Conservation (phyloP, 1,140 invertebrate species). For the Kradibia gibbosae region DNA sequence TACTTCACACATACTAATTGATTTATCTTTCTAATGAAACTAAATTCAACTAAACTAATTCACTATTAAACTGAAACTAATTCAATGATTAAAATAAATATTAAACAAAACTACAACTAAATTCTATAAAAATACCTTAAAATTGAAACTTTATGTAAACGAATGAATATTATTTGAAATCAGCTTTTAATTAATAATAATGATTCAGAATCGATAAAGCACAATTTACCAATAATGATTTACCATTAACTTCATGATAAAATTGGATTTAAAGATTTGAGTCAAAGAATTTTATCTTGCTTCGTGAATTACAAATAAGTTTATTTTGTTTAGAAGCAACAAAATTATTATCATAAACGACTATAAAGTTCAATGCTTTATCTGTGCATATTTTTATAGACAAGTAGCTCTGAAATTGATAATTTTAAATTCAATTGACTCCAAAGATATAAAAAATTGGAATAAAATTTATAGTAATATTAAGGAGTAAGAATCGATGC, state of each 20-base stretch:
- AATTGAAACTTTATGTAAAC: not conserved
- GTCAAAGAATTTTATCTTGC: not conserved
- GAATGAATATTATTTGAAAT: not conserved
- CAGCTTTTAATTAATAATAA: not conserved
- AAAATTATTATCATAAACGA: not conserved
- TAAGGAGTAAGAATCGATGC: not conserved
- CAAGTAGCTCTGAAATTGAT: not conserved
- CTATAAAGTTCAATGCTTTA: not conserved
- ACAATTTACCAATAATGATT: not conserved
- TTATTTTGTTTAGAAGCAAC: not conserved
- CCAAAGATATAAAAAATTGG: not conserved
- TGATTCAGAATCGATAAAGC: constrained; percentile 9
- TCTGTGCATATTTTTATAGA: not conserved
- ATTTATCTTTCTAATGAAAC: not conserved
- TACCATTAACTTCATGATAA: too few species aligned
- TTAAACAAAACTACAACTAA: constrained; percentile 6
- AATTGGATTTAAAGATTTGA: too few species aligned
- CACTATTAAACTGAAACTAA: too few species aligned
- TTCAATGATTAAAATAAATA: not conserved
- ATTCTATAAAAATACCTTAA: not conserved
- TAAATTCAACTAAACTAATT: too few species aligned
- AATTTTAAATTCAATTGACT: not conserved
- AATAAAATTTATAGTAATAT: constrained; percentile 9
- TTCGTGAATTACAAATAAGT: constrained; percentile 12
- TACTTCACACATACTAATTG: not conserved